Percentiles rank a stretch among this genome's conserved stretches.
These are phyloP conservation scores for Prunella strophiata DNA, from an alignment of 2,797 vertebrate genomes.

Conservation along the genomic window DNA sequence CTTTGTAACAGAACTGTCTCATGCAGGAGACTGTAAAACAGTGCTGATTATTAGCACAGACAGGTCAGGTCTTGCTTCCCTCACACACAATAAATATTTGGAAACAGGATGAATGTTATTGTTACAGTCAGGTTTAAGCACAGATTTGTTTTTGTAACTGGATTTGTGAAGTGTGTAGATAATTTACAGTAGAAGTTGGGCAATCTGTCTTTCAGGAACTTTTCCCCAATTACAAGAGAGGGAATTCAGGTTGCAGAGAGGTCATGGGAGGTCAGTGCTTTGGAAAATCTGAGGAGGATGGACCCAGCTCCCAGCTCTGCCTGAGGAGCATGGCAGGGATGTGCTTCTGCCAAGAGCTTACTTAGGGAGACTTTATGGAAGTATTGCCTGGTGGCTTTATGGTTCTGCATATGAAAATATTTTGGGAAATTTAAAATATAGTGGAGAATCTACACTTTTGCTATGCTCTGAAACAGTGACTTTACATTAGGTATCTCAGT, in stretches of 20 bases:
- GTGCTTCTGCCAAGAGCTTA: not conserved
- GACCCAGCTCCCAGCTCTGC: not conserved
- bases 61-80: not conserved
- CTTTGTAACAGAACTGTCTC: not conserved
- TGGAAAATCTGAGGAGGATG: not conserved
- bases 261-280: not conserved
- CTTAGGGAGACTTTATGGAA: not conserved
- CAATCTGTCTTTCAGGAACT: not conserved
- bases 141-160: not conserved
- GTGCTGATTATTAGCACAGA: not conserved
- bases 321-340: not conserved
- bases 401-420: not conserved
- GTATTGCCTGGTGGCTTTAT: not conserved
- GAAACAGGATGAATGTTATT: not conserved
- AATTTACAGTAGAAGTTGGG: not conserved
- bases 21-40: not conserved
- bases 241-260: not conserved
- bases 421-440: not conserved
- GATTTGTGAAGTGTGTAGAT: not conserved
- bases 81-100: not conserved
- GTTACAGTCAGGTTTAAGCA: not conserved
- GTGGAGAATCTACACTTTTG: not conserved
- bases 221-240: not conserved
- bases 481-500: not conserved
- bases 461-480: not conserved